phyloP scores from a whole-genome alignment of 2,888 invertebrate genomes.

The Dynastes tityus region DNA sequence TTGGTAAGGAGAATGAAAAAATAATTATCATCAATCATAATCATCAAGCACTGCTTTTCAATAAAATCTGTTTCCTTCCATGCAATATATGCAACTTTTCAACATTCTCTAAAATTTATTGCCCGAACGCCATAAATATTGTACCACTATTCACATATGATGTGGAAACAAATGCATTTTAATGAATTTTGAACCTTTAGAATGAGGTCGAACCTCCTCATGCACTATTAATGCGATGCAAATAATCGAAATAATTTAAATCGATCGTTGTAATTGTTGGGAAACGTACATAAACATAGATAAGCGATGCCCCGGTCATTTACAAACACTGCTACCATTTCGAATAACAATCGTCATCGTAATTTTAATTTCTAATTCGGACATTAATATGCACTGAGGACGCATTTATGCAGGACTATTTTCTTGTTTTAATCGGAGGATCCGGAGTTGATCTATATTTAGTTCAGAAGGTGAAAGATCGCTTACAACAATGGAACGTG shows the following conservation, averaged over 20 bases:
- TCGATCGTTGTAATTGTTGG: conserved; percentile 6
- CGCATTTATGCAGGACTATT: neutral
- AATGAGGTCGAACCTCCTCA: neutral
- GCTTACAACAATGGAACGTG: neutral
- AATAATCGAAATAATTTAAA: conserved; percentile 19
- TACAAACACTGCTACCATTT: neutral
- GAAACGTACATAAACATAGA: neutral
- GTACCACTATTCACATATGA: too few species aligned
- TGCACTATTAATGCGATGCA: conserved; percentile 9
- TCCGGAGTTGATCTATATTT: neutral
- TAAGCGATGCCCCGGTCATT: conserved; percentile 9
- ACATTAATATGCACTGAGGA: conserved; percentile 1
- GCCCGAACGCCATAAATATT: too few species aligned
- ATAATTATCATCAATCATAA: conserved; percentile 18
- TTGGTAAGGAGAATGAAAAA: conserved; percentile 8
- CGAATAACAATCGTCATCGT: conserved; percentile 6
- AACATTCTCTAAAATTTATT: too few species aligned
- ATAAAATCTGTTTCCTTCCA: too few species aligned
- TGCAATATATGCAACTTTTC: too few species aligned
- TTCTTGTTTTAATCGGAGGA: neutral
- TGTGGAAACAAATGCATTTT: too few species aligned
- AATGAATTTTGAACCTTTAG: neutral
- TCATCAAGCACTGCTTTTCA: neutral
- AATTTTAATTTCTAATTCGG: conserved; percentile 25
- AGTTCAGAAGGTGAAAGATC: conserved; percentile 28